phyloP scores from a whole-genome alignment of 2,113 vertebrate species.

The Ictidomys tridecemlineatus region DNA sequence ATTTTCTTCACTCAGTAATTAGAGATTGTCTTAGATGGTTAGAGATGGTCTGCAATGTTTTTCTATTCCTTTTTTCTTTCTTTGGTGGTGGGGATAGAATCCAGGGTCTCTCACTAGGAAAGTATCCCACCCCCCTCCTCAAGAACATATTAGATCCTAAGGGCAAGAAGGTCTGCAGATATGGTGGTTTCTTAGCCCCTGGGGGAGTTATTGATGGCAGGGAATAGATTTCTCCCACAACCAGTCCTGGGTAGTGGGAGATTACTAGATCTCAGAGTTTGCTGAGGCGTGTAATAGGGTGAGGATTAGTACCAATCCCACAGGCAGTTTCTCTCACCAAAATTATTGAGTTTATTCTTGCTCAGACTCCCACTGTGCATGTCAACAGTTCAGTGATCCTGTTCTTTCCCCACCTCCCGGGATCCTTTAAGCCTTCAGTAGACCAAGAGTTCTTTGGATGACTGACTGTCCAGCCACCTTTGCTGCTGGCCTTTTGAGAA shows the following conservation, averaged over 20 bases:
- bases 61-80: neutral
- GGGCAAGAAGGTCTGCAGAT: neutral
- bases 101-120: neutral
- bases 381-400: neutral
- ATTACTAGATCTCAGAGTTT: neutral
- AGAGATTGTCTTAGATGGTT: neutral
- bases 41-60: neutral
- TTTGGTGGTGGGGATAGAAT: neutral
- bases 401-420: neutral
- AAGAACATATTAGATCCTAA: neutral
- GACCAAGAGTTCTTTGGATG: neutral
- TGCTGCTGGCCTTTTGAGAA: conserved; percentile 55
- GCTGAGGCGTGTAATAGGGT: neutral
- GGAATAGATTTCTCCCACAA: neutral
- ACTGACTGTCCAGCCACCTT: neutral
- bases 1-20: neutral
- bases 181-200: neutral
- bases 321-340: neutral
- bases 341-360: neutral
- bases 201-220: neutral
- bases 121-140: neutral
- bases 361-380: neutral
- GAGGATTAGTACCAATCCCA: neutral
- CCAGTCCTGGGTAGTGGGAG: neutral
- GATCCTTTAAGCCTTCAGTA: neutral